Base-by-base conservation (phyloP, 2,888 invertebrate species). In the Proisotoma minuta region DNA sequence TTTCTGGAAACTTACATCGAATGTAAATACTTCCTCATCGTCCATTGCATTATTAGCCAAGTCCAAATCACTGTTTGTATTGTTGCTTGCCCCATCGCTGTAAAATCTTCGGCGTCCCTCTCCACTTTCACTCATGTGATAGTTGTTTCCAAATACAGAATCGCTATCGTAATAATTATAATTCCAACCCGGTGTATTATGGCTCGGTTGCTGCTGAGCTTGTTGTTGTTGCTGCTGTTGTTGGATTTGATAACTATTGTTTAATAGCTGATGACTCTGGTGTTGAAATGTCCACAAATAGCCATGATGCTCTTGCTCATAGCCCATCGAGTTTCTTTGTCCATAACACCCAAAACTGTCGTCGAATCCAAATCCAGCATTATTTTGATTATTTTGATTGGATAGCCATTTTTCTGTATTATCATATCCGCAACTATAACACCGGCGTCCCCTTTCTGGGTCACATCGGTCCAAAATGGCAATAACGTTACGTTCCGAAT, bases 11-110 rank as follows among this genome's bases (percentile, higher is more conserved):
- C 68, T 65, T 68, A 68, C 68, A 68, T 68, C 68, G 50, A 68
- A 65, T 49, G 68, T 68, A 50, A 68, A 65, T 60, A 68, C 65
- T 59, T 68, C 65, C 49, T 68, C 68, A 24, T 65, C 61, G 20
- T 68, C 63, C 63, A 63, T 63, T n/a, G 60, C 53, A 34, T 56
- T 52, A 39, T 48, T 54, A 24, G 43, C 40, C 20, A 34, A 49
- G 22, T 24, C 39, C 47, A 23, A 43, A 51, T 52, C 26, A 49
- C 39, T 20, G 18, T 43, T 43, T 15, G 43, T 43, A n/a, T 43
- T 43, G 20, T 20, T 43, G 57, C 29, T 47, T 2, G 48, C 59
- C 2, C 60, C 61, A 22, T 65, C 65, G 51, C 65, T 65, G 24
- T 62, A 59, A 24, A 48, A 62, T 53, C 65, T 59, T 59, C 59